Evolutionary conservation across 2,888 invertebrate species (phyloP).

Genomic region (Diarsia dahlii): DNA sequence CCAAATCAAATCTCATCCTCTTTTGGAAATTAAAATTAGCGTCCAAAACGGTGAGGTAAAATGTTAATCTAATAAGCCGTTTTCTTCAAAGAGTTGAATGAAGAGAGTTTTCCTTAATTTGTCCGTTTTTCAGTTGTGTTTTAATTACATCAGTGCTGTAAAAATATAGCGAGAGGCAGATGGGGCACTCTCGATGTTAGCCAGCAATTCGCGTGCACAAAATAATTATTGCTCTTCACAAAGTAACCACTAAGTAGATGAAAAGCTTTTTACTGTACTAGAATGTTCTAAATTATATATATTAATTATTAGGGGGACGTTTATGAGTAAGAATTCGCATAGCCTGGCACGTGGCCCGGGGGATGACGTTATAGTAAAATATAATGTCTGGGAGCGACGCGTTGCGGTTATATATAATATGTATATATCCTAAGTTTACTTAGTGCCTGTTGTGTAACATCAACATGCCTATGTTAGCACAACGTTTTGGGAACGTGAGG

Average conservation of each 20-base stretch:
- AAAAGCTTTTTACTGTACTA: constrained; percentile 62
- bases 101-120: neutral
- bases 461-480: neutral
- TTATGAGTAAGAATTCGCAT: constrained; percentile 23
- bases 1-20: neutral
- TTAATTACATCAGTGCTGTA: constrained; percentile 28
- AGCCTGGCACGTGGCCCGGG: constrained; percentile 7
- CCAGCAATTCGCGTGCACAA: constrained; percentile 47
- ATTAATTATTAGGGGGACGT: constrained; percentile 1
- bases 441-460: constrained; percentile 1
- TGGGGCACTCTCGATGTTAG: neutral
- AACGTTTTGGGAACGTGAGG: neutral
- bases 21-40: constrained; percentile 25
- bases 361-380: constrained; percentile 7
- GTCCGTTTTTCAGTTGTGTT: constrained; percentile 23
- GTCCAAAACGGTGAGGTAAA: constrained; percentile 12
- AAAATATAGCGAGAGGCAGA: constrained; percentile 6
- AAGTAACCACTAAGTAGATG: constrained; percentile 56
- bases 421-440: neutral
- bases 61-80: constrained; percentile 1
- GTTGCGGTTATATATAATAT: constrained; percentile 5
- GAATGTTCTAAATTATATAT: constrained; percentile 38
- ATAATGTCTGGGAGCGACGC: constrained; percentile 4
- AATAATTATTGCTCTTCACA: constrained; percentile 54
- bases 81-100: constrained; percentile 7